Evolutionary conservation across 2,888 invertebrate species (phyloP).

Genomic region (Amphimallon solstitiale): DNA sequence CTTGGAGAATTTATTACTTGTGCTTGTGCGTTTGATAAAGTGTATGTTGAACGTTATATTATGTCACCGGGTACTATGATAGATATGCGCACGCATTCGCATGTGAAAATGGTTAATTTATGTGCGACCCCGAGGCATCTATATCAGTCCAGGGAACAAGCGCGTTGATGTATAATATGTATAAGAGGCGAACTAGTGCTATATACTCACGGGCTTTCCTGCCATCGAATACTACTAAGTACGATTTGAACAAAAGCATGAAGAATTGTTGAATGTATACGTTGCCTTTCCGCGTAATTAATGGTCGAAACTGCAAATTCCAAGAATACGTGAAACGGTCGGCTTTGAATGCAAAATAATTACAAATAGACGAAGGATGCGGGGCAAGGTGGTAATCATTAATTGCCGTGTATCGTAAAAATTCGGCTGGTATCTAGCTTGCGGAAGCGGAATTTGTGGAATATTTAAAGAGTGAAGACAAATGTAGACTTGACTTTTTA

Average conservation of each 20-base stretch:
- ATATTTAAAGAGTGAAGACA: too few species aligned
- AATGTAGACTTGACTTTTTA: too few species aligned
- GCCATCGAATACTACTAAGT: background rate
- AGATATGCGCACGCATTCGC: constrained; percentile 50
- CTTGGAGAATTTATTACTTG: constrained; percentile 17
- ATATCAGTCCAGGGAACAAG: constrained; percentile 35
- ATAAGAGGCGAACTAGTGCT: too few species aligned
- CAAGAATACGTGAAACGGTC: background rate
- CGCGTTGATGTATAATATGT: constrained; percentile 44
- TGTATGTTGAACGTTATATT: constrained; percentile 57
- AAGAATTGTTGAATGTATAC: constrained; percentile 3
- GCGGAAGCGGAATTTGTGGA: too few species aligned
- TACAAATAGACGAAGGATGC: background rate
- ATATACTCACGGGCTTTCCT: background rate
- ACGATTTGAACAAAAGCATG: constrained; percentile 22
- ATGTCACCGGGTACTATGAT: constrained; percentile 55
- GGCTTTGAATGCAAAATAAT: constrained; percentile 1
- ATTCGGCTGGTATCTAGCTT: too few species aligned
- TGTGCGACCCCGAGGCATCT: constrained; percentile 48
- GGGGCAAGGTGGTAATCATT: background rate
- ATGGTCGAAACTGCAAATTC: constrained; percentile 2
- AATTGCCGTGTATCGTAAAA: background rate
- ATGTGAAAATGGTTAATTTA: constrained; percentile 54
- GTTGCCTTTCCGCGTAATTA: constrained; percentile 15
- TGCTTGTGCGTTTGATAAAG: constrained; percentile 53